phyloP scores from a whole-genome alignment of 1,140 invertebrate species.

The Dreissena rostriformis region DNA sequence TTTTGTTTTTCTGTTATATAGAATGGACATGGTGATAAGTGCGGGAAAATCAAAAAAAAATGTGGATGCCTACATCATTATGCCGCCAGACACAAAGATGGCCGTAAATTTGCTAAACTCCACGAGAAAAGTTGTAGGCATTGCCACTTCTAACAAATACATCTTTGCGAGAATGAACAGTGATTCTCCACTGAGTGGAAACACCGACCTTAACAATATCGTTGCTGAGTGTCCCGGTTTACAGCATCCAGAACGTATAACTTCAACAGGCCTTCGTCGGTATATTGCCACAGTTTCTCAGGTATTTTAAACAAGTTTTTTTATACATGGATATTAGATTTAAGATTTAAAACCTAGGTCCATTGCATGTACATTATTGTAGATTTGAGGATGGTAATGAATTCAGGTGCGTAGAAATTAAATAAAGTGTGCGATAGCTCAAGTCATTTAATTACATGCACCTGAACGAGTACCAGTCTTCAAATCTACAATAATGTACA shows the following conservation, averaged over 20 bases:
- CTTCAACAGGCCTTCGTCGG: neutral
- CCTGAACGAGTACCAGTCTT: too few relatives aligned
- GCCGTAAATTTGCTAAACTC: constrained; percentile 23
- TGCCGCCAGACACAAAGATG: constrained; percentile 37
- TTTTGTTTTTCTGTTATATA: constrained; percentile 18
- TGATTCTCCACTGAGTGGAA: constrained; percentile 19
- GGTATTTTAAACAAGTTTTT: too few relatives aligned
- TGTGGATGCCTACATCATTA: constrained; percentile 44
- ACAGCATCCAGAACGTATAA: constrained; percentile 18
- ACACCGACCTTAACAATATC: neutral
- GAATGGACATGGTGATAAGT: constrained; percentile 52
- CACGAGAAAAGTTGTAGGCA: constrained; percentile 13
- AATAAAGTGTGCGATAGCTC: too few relatives aligned
- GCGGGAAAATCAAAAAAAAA: constrained; percentile 52
- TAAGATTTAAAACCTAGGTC: too few relatives aligned
- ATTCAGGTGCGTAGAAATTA: too few relatives aligned
- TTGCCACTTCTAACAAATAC: constrained; percentile 23
- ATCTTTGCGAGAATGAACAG: constrained; percentile 12
- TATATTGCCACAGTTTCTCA: constrained; percentile 33
- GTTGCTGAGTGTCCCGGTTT: neutral
- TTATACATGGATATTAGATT: too few relatives aligned
- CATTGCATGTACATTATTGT: too few relatives aligned
- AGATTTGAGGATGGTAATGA: too few relatives aligned
- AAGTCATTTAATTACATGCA: too few relatives aligned
- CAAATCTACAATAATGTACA: too few relatives aligned